Percentiles rank a stretch among this genome's conserved stretches.
These are phyloP conservation scores for Orchesella cincta DNA, from an alignment of 1,140 invertebrate species.

Conservation along the genomic window DNA sequence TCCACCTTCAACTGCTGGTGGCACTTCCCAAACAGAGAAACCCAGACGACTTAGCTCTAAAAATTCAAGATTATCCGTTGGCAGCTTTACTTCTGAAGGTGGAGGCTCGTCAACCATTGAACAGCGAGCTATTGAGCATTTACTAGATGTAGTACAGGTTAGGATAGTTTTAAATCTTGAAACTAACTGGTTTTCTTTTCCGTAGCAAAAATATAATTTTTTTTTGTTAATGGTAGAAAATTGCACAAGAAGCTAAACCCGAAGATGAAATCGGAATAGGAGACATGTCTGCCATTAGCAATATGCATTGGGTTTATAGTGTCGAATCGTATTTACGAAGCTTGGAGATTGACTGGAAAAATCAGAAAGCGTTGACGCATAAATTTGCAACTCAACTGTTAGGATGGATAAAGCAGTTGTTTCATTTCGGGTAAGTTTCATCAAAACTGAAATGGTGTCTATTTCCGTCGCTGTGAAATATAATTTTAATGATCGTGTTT, in stretches of 20 bases:
- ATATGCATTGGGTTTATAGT: slow-evolving; percentile 47
- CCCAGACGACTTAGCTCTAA: neutral
- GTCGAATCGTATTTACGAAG: slow-evolving; percentile 49
- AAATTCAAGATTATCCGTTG: slow-evolving; percentile 9
- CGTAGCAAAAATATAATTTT: slow-evolving; percentile 5
- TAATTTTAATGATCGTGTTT: slow-evolving; percentile 18
- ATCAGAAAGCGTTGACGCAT: slow-evolving; percentile 44
- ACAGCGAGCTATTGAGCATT: slow-evolving; percentile 22
- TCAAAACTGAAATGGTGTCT: neutral
- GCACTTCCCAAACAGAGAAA: neutral
- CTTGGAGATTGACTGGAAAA: slow-evolving; percentile 43
- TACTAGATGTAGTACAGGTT: slow-evolving; percentile 16
- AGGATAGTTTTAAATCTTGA: neutral
- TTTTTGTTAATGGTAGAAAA: slow-evolving; percentile 39
- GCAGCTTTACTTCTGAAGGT: slow-evolving; percentile 14
- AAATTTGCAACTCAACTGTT: slow-evolving; percentile 43
- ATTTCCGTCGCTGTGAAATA: neutral
- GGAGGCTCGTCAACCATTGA: neutral
- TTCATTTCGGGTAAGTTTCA: slow-evolving; percentile 46
- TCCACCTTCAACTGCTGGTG: neutral
- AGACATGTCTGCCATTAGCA: slow-evolving; percentile 30
- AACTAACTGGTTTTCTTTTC: neutral
- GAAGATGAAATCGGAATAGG: neutral
- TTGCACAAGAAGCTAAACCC: slow-evolving; percentile 34
- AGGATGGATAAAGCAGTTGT: slow-evolving; percentile 49